Evolutionary conservation across 2,888 invertebrate species (phyloP).

Genomic region (Cheilosia vulpina): DNA sequence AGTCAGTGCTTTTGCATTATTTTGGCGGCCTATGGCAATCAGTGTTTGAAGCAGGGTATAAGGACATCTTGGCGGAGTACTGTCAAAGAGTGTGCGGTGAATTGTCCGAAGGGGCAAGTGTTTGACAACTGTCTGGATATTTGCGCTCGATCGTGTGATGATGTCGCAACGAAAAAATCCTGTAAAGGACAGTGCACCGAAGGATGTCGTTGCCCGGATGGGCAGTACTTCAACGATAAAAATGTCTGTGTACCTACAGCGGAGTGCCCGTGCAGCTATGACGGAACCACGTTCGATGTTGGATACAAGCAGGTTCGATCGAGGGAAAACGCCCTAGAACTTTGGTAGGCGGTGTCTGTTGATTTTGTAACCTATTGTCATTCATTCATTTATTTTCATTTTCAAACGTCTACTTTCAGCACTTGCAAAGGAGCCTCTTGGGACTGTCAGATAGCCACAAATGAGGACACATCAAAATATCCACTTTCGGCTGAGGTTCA

Average conservation of each 20-base stretch:
- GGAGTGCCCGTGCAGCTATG: slow-evolving; percentile 90
- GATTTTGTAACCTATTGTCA: too few relatives aligned
- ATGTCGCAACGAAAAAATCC: slow-evolving; percentile 82
- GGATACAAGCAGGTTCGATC: slow-evolving; percentile 91
- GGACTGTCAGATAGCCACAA: slow-evolving; percentile 88
- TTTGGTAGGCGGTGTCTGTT: slow-evolving; percentile 86
- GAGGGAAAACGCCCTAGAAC: slow-evolving; percentile 87
- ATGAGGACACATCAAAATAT: slow-evolving; percentile 86
- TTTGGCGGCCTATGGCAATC: slow-evolving; percentile 91
- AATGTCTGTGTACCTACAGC: slow-evolving; percentile 90
- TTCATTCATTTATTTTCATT: too few relatives aligned
- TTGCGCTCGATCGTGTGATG: slow-evolving; percentile 90
- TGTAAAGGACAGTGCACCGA: slow-evolving; percentile 88
- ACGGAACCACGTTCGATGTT: slow-evolving; percentile 89
- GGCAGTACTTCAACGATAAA: slow-evolving; percentile 88
- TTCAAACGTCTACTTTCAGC: slow-evolving; percentile 80
- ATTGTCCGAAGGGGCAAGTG: slow-evolving; percentile 91
- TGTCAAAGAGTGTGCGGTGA: slow-evolving; percentile 90
- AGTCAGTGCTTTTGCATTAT: slow-evolving; percentile 91
- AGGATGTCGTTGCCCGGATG: slow-evolving; percentile 94
- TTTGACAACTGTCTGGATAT: slow-evolving; percentile 94
- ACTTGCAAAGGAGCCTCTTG: slow-evolving; percentile 89
- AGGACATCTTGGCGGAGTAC: slow-evolving; percentile 91
- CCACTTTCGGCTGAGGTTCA: slow-evolving; percentile 88
- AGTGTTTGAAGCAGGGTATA: slow-evolving; percentile 90